Base-by-base conservation (phyloP, 2,888 invertebrate genomes). In the Tetranychus piercei region DNA sequence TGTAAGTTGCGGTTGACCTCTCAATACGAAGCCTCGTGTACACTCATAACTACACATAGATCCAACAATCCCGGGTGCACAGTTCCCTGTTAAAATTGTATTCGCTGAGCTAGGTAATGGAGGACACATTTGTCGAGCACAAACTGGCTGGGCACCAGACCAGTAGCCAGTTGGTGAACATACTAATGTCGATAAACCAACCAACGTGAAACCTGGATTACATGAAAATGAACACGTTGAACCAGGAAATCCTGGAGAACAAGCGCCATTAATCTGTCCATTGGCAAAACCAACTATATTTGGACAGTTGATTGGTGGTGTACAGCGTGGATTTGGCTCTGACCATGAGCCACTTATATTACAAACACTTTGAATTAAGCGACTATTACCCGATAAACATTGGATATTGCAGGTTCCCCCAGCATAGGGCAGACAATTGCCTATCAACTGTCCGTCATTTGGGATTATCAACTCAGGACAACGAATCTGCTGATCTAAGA, bases 331-430 rank as follows among this genome's bases (percentile, higher is more conserved):
- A 6, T 55, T 34, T 11, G n/a, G 34, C 8, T 20, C 23, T 43
- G 73, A 73, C 73, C 73, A 73, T 11, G 69, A n/a, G 34, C 73
- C 66, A 9, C n/a, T 73, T 6, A 23, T 69, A 69, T 69, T n/a
- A 23, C 69, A 69, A 23, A 69, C 20, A 11, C 11, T 20, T 69
- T 20, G 55, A 15, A 55, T 11, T 11, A 69, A 69, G 6, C 34
- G 34, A 23, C 20, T 69, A 11, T 1, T 6, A 23, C 20, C 22
- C 6, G 20, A n/a, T n/a, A 11, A 23, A 69, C 69, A 69, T 11
- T 69, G 69, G 20, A 69, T 20, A 7, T 11, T 23, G 8, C 69
- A 69, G 11, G 34, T 20, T 69, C 22, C 20, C 22, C 69, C 69
- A 69, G 69, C 69, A 22, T 20, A 69, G 20, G 20, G 20, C 9